A percentile compares a stretch with the other conserved stretches of the same genome.
phyloP scores from a whole-genome alignment of 1,140 invertebrate species.

The Bombus impatiens region DNA sequence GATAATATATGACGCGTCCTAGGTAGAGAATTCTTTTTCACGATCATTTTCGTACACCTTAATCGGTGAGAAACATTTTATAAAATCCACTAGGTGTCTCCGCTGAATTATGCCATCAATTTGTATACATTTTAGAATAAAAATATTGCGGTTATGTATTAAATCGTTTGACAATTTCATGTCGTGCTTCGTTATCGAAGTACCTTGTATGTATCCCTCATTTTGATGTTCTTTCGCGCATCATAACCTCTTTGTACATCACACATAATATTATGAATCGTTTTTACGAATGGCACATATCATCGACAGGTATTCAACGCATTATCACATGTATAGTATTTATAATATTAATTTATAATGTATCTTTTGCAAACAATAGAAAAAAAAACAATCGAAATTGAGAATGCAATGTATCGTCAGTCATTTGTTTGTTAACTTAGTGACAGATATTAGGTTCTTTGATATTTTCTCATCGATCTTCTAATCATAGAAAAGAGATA shows the following conservation, averaged over 20 bases:
- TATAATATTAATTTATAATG: neutral
- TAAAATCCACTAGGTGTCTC: constrained; percentile 44
- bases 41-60: constrained; percentile 23
- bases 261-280: constrained; percentile 22
- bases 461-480: neutral
- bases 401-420: neutral
- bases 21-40: neutral
- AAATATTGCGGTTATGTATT: neutral
- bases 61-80: constrained; percentile 35
- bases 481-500: neutral
- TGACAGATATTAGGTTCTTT: neutral
- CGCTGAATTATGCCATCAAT: constrained; percentile 14
- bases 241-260: constrained; percentile 59
- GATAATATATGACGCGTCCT: neutral
- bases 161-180: neutral
- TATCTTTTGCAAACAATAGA: neutral
- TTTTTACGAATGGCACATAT: constrained; percentile 4
- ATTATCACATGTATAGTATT: neutral
- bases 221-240: constrained; percentile 10
- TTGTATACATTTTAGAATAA: neutral
- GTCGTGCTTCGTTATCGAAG: neutral
- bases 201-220: neutral
- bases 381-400: neutral
- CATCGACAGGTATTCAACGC: neutral
- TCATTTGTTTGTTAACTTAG: neutral